Evolutionary conservation across 2,797 vertebrate genomes (phyloP).

Genomic region (Anniella stebbinsi): DNA sequence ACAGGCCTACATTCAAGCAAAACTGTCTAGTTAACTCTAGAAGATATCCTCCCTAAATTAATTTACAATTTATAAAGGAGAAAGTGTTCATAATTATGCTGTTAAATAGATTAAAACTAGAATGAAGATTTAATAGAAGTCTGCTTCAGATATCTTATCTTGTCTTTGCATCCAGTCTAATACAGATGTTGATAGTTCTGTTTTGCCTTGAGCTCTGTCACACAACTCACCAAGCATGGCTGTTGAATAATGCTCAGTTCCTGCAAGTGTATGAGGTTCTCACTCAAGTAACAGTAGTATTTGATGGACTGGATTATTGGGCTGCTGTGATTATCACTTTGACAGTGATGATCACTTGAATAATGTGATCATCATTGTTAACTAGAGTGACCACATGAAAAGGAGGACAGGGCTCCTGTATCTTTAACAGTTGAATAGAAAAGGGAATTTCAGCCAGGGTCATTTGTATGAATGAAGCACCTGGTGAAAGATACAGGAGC

Average conservation of each 20-base stretch:
- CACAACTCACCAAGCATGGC: background rate
- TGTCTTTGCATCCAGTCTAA: conserved; percentile 13
- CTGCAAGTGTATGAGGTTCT: background rate
- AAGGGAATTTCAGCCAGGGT: too few species aligned
- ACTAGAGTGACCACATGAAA: too few species aligned
- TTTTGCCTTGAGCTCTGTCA: background rate
- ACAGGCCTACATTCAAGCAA: conserved; percentile 41
- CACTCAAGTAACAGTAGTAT: background rate
- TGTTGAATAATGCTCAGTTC: background rate
- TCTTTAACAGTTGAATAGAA: too few species aligned
- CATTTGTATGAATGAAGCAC: too few species aligned
- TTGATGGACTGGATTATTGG: background rate
- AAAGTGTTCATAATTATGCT: conserved; percentile 55
- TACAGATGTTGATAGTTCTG: background rate
- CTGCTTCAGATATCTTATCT: conserved; percentile 35
- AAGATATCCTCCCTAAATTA: conserved; percentile 61
- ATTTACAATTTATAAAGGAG: conserved; percentile 53
- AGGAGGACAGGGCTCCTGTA: too few species aligned
- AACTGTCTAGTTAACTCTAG: conserved; percentile 62
- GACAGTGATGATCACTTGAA: background rate
- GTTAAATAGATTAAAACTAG: conserved; percentile 65
- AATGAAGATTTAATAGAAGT: conserved; percentile 30
- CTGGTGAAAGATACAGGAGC: too few species aligned
- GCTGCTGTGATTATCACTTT: background rate
- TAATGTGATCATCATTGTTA: background rate